phyloP scores from a whole-genome alignment of 2,113 vertebrate species.

The Dicentrarchus labrax region DNA sequence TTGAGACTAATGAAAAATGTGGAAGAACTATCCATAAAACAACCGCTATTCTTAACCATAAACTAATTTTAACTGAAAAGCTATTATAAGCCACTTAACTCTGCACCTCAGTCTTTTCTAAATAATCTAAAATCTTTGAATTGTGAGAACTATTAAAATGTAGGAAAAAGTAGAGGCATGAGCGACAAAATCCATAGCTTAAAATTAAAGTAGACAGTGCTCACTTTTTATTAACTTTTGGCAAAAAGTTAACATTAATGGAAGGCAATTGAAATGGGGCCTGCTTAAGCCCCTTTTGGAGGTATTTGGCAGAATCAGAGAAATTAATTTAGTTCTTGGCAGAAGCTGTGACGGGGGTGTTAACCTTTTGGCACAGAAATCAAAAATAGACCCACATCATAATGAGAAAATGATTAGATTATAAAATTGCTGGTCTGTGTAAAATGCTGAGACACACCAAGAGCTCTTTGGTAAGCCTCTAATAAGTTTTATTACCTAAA shows the following conservation, averaged over 20 bases:
- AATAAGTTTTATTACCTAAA: conserved; percentile 37
- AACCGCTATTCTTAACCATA: background rate
- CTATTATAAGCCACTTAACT: background rate
- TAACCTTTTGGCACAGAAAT: conserved; percentile 51
- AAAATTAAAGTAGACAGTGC: conserved; percentile 38
- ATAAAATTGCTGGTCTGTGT: conserved; percentile 45
- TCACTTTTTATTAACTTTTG: conserved; percentile 39
- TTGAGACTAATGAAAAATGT: background rate
- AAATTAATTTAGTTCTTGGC: conserved; percentile 56
- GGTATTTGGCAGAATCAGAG: conserved; percentile 50
- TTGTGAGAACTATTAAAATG: background rate
- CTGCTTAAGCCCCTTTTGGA: conserved; percentile 33
- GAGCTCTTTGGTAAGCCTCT: conserved; percentile 6
- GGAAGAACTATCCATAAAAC: background rate
- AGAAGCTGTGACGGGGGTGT: conserved; percentile 23
- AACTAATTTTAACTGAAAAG: background rate
- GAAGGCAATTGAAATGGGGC: conserved; percentile 51
- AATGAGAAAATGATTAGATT: conserved; percentile 68
- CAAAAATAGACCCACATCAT: conserved; percentile 49
- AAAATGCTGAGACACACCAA: conserved; percentile 24
- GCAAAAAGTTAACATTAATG: conserved; percentile 48
- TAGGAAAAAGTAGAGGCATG: background rate
- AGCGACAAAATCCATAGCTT: background rate
- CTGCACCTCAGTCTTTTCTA: background rate
- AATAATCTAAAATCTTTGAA: conserved; percentile 11